Evolutionary conservation across 2,797 vertebrate species (phyloP).

Genomic region (Pseudochirops cupreus): DNA sequence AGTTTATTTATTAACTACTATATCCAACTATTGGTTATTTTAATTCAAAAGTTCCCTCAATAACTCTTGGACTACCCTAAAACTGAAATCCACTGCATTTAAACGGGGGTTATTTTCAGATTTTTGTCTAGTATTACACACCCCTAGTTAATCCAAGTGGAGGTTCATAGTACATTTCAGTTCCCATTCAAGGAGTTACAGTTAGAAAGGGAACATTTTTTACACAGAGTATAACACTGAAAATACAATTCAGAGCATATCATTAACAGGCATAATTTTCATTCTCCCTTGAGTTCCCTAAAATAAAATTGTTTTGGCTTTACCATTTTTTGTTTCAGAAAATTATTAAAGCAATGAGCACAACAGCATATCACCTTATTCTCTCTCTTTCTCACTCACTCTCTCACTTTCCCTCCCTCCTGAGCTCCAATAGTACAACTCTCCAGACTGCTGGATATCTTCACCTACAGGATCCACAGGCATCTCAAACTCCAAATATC

Average conservation of each 20-base stretch:
- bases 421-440: not conserved
- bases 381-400: no score
- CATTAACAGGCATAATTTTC: not conserved
- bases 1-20: conserved; percentile 48
- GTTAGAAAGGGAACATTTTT: not conserved
- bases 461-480: not conserved
- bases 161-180: conserved; percentile 23
- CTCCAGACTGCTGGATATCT: not conserved
- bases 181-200: not conserved
- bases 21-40: not conserved
- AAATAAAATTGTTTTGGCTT: conserved; percentile 36
- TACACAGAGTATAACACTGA: not conserved
- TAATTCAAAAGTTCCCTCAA: conserved; percentile 34
- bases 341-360: conserved; percentile 47
- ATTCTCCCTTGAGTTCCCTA: not conserved
- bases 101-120: conserved; percentile 43
- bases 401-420: no score
- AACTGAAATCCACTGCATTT: conserved; percentile 56
- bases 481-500: not conserved
- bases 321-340: conserved; percentile 42
- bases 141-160: not conserved
- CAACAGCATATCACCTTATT: no score
- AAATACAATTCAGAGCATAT: not conserved
- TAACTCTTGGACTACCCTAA: conserved; percentile 46
- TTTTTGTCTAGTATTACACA: conserved; percentile 37